These are phyloP conservation scores for Linnaemya tessellans DNA, from an alignment of 2,888 invertebrate genomes.

Conservation along the genomic window DNA sequence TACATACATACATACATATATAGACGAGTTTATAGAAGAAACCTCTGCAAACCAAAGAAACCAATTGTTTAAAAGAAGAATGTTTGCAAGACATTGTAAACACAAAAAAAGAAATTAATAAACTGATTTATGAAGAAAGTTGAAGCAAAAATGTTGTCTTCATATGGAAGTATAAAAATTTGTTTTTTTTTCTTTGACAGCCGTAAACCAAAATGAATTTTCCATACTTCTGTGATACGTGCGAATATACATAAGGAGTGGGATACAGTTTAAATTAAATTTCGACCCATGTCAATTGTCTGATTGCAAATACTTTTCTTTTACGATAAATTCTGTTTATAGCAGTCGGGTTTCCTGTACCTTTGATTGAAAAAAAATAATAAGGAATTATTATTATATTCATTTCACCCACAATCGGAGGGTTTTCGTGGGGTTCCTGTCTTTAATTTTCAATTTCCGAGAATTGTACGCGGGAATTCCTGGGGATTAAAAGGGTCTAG, in stretches of 20 bases:
- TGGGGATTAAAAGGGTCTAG: too few relatives aligned
- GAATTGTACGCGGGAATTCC: too few relatives aligned
- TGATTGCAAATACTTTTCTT: neutral
- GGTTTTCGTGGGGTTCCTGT: too few relatives aligned
- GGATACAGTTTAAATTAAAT: constrained; percentile 24
- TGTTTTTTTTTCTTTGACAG: neutral
- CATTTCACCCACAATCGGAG: too few relatives aligned
- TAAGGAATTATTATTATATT: too few relatives aligned
- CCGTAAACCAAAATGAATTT: neutral
- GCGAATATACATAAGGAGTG: constrained; percentile 4
- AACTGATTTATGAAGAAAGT: neutral
- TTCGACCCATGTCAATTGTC: constrained; percentile 39
- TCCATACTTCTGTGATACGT: neutral
- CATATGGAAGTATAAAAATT: neutral
- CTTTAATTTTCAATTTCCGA: too few relatives aligned
- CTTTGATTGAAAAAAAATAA: too few relatives aligned
- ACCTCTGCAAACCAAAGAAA: neutral
- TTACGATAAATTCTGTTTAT: neutral
- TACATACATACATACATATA: too few relatives aligned
- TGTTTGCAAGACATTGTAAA: neutral
- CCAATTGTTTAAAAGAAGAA: neutral
- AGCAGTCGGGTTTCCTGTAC: neutral
- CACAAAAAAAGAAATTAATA: neutral
- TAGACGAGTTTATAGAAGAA: neutral
- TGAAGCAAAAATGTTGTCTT: neutral